Evolutionary conservation across 2,113 vertebrate species (phyloP).

Genomic region (Embiotoca jacksoni): DNA sequence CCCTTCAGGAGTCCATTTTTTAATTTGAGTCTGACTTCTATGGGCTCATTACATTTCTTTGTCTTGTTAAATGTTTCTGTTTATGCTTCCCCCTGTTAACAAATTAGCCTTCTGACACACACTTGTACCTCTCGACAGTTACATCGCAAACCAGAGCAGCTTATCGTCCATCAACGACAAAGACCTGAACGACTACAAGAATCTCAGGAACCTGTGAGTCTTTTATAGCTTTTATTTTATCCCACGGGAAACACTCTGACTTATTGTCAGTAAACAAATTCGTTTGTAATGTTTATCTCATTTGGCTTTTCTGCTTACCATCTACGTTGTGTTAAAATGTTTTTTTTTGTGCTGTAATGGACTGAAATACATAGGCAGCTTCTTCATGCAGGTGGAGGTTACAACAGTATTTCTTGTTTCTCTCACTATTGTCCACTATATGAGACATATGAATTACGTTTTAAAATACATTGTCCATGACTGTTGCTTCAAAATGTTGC

Average conservation of each 20-base stretch:
- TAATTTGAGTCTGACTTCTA: conserved; percentile 23
- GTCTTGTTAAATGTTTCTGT: conserved; percentile 45
- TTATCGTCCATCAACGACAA: conserved; percentile 95
- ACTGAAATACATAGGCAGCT: background rate
- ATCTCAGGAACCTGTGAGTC: conserved; percentile 97
- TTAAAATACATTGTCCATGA: background rate
- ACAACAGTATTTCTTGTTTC: background rate
- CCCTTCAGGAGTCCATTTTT: conserved; percentile 20
- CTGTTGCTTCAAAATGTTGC: background rate
- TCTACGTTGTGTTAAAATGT: background rate
- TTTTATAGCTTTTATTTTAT: background rate
- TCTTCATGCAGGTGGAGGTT: background rate
- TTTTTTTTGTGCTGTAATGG: background rate
- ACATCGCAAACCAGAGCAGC: conserved; percentile 93
- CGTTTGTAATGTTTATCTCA: background rate
- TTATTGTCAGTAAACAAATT: background rate
- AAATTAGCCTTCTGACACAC: conserved; percentile 61
- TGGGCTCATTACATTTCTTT: conserved; percentile 23
- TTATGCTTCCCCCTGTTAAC: conserved; percentile 43
- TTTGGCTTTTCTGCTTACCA: background rate
- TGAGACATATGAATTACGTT: background rate
- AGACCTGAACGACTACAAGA: conserved; percentile 92
- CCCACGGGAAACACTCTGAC: background rate
- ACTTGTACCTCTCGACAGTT: conserved; percentile 85
- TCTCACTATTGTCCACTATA: background rate